Base-by-base conservation (phyloP, 2,113 vertebrate species). In the Fulmarus glacialis region DNA sequence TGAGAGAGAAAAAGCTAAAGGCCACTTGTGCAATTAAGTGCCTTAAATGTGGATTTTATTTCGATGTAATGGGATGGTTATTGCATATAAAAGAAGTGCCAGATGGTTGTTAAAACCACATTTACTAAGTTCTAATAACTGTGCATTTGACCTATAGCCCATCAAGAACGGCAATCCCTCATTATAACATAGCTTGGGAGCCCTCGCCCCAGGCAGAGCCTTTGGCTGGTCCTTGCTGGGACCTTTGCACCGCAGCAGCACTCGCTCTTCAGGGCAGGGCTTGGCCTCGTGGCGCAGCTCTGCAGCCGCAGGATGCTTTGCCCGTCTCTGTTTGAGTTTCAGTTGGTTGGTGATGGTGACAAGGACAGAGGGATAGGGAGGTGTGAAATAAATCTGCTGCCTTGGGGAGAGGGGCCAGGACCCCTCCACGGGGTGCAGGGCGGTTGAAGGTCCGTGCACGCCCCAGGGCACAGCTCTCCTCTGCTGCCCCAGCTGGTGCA, bases 11-110 rank as follows among this genome's bases (percentile, higher is more conserved):
- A 94, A 91, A 93, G 22, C 91, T 81, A 79, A 92, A 93, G 87
- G 77, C 86, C 66, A 63, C 89, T 93, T 60, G 66, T 93, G 89
- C 96, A 96, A 96, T 96, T 97, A 97, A 96, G 62, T 82, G 67
- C 73, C 81, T 96, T 67, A 86, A 95, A 95, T n/a, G 62, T 84
- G 92, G 88, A 82, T 97, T 98, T 97, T 94, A 96, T 97, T 97
- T 97, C 7, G 0, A 81, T 94, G 89, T 97, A 97, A 97, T 96
- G 90, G 95, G 85, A 96, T 68, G 78, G 90, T 92, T 97, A 97
- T 88, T 94, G 93, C 83, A 53, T 87, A 88, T 96, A 96, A 97
- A 96, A 95, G 75, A 87, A 96, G 89, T 88, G 50, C 97, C 97
- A 97, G 97, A 95, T 97, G 95, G 91, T 82, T 86, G 83, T 97